Conservation (phyloP, 2,797 vertebrate genomes). For the Aulostomus chinensis region DNA sequence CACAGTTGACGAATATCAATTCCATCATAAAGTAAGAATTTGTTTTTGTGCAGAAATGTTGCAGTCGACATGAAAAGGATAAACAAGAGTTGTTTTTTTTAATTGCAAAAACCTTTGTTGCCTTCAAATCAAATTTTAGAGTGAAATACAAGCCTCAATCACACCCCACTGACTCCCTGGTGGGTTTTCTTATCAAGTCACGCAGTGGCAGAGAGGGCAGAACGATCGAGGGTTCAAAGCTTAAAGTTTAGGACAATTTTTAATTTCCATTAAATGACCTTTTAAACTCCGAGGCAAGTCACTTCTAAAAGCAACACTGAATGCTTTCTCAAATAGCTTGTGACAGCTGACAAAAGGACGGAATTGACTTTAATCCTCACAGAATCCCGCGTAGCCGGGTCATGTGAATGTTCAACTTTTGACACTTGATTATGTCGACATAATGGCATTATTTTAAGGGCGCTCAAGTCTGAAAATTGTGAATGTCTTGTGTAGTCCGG, state of each 20-base stretch:
- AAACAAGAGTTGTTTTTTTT: too few species aligned
- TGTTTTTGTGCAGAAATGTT: too few species aligned
- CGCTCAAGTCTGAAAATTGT: slow-evolving; percentile 27
- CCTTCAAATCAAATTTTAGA: too few species aligned
- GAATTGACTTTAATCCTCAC: slow-evolving; percentile 38
- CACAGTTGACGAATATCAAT: too few species aligned
- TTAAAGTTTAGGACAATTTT: slow-evolving; percentile 21
- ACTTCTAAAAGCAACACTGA: slow-evolving; percentile 31
- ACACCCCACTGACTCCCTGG: too few species aligned
- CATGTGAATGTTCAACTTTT: slow-evolving; percentile 42
- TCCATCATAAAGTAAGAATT: too few species aligned
- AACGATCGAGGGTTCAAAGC: slow-evolving; percentile 1
- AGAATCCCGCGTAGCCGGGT: slow-evolving; percentile 24
- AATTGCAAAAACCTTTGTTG: too few species aligned
- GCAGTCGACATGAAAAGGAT: too few species aligned
- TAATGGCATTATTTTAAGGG: slow-evolving; percentile 36
- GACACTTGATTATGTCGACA: slow-evolving; percentile 47
- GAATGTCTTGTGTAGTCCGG: neutral
- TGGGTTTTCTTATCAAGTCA: slow-evolving; percentile 17
- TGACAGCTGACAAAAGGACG: slow-evolving; percentile 54
- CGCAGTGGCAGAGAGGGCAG: slow-evolving; percentile 2
- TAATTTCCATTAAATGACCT: slow-evolving; percentile 55
- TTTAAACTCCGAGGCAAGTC: slow-evolving; percentile 39
- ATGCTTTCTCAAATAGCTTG: slow-evolving; percentile 31
- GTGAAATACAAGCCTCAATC: too few species aligned